A percentile compares a stretch with the other conserved stretches of the same genome.
These are phyloP conservation scores for Sebastes iracundus DNA, from an alignment of 2,797 vertebrate genomes.

Conservation along the genomic window DNA sequence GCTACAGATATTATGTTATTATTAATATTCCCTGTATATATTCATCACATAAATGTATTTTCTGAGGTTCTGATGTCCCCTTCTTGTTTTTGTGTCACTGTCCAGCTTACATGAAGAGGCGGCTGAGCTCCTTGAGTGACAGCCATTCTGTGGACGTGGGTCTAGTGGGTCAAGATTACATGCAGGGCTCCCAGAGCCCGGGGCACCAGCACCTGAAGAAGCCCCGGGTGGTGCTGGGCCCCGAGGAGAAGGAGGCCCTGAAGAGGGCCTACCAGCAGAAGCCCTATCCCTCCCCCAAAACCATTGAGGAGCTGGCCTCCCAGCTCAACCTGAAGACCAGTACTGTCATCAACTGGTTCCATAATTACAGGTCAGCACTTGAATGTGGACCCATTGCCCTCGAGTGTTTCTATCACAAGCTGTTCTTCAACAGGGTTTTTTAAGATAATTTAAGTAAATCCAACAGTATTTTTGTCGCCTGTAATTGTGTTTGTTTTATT, in stretches of 20 bases:
- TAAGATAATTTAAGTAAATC: neutral
- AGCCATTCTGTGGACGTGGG: slow-evolving; percentile 88
- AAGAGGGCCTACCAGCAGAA: slow-evolving; percentile 99
- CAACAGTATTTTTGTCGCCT: neutral
- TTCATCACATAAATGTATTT: neutral
- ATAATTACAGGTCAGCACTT: slow-evolving; percentile 94
- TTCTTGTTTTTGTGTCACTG: slow-evolving; percentile 47
- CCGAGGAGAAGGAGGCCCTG: slow-evolving; percentile 93
- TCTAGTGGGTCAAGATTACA: slow-evolving; percentile 86
- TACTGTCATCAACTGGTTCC: slow-evolving; percentile 99
- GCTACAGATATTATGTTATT: neutral
- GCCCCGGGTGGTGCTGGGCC: slow-evolving; percentile 94
- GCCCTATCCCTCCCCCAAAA: slow-evolving; percentile 99
- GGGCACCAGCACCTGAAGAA: slow-evolving; percentile 96
- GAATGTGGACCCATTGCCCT: neutral
- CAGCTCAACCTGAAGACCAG: slow-evolving; percentile 99
- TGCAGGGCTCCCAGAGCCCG: slow-evolving; percentile 91
- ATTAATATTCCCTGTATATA: neutral
- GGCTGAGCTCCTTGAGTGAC: slow-evolving; percentile 94
- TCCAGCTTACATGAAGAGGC: slow-evolving; percentile 95
- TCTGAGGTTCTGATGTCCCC: neutral
- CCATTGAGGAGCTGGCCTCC: slow-evolving; percentile 98
- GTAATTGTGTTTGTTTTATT: neutral
- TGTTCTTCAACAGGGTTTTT: neutral
- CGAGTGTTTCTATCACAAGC: neutral